Percentiles rank a stretch among this genome's conserved stretches.
phyloP scores from a whole-genome alignment of 2,888 invertebrate genomes.

The Drosophila ustulata region DNA sequence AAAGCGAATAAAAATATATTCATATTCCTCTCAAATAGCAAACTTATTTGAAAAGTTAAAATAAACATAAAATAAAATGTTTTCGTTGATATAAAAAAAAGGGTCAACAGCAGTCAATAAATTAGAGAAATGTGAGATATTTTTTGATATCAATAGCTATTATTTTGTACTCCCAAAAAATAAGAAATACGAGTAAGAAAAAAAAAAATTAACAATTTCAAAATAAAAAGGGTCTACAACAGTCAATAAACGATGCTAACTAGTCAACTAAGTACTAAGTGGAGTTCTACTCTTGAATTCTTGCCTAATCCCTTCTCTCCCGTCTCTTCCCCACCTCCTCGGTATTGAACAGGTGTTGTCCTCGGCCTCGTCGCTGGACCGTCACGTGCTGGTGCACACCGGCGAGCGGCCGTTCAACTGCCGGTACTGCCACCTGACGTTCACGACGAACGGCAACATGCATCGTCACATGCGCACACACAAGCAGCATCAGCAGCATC shows the following conservation, averaged over 20 bases:
- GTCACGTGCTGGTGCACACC: slow-evolving; percentile 92
- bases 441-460: slow-evolving; percentile 95
- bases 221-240: no score
- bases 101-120: no score
- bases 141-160: no score
- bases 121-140: no score
- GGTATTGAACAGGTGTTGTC: slow-evolving; percentile 87
- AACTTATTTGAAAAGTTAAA: no score
- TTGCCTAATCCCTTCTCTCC: neutral
- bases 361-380: slow-evolving; percentile 91
- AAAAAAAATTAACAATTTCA: no score
- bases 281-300: neutral
- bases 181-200: no score
- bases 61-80: no score
- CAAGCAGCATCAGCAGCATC: slow-evolving; percentile 84
- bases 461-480: slow-evolving; percentile 92
- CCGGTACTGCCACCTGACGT: slow-evolving; percentile 91
- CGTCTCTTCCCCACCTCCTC: slow-evolving; percentile 2
- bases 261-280: neutral
- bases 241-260: no score
- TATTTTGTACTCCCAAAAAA: no score
- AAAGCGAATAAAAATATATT: no score
- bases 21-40: no score
- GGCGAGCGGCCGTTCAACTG: slow-evolving; percentile 93
- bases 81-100: neutral